These are phyloP conservation scores for Neosilurus hyrtlii DNA, from an alignment of 2,797 vertebrate species.

Conservation along the genomic window DNA sequence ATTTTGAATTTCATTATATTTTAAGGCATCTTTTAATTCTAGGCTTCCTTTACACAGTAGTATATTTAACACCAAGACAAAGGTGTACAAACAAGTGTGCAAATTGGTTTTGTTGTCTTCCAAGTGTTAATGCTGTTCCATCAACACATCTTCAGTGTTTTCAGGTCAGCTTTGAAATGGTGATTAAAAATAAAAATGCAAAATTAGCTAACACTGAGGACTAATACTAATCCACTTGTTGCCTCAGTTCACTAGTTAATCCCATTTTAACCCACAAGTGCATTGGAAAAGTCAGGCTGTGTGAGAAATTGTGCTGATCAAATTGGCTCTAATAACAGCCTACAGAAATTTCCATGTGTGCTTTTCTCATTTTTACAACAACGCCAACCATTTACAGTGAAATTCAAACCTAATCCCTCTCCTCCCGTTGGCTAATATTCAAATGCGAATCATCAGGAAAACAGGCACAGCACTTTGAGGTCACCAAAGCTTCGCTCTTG, in stretches of 20 bases:
- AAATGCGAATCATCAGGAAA: slow-evolving; percentile 45
- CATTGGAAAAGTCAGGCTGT: slow-evolving; percentile 48
- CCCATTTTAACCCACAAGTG: slow-evolving; percentile 35
- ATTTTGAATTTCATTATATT: too few species aligned
- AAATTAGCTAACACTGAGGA: slow-evolving; percentile 12
- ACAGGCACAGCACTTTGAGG: slow-evolving; percentile 56
- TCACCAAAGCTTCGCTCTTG: slow-evolving; percentile 69
- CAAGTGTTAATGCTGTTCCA: background rate
- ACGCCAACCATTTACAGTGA: slow-evolving; percentile 57
- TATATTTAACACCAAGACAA: background rate
- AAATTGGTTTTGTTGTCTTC: background rate
- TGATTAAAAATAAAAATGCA: background rate
- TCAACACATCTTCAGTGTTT: background rate
- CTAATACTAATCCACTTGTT: slow-evolving; percentile 24
- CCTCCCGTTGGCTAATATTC: slow-evolving; percentile 52
- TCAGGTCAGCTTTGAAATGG: background rate
- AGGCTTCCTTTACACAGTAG: too few species aligned
- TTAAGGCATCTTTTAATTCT: too few species aligned
- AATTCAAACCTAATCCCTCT: slow-evolving; percentile 42
- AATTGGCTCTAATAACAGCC: slow-evolving; percentile 41
- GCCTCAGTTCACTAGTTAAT: slow-evolving; percentile 36
- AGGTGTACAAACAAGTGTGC: too few species aligned
- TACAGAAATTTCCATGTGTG: slow-evolving; percentile 61
- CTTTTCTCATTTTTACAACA: slow-evolving; percentile 56
- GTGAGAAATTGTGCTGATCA: slow-evolving; percentile 44